Percentiles rank a stretch among this genome's conserved stretches.
Evolutionary conservation across 2,113 vertebrate genomes (phyloP).

Genomic region (Microcebus ravelobensis): DNA sequence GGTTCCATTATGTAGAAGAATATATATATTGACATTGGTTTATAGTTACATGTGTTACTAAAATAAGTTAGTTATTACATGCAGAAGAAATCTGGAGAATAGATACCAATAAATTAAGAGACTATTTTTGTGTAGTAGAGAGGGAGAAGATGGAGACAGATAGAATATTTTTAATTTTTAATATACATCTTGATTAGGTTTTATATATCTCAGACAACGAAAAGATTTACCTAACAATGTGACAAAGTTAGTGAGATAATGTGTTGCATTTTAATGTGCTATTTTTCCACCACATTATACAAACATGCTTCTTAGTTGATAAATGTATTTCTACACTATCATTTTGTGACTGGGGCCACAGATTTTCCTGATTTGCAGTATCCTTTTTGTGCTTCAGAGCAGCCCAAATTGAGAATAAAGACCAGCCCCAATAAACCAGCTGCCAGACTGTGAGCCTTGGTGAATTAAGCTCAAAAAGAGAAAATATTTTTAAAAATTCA

Average conservation of each 20-base stretch:
- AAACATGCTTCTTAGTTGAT: background rate
- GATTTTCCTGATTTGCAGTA: background rate
- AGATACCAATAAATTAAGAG: background rate
- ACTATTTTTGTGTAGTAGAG: background rate
- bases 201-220: background rate
- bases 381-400: constrained; percentile 42
- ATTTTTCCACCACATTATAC: background rate
- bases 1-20: background rate
- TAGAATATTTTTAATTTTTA: background rate
- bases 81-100: background rate
- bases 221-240: background rate
- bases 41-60: background rate
- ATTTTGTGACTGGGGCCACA: background rate
- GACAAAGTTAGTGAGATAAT: background rate
- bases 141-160: background rate
- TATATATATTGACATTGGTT: background rate
- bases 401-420: background rate
- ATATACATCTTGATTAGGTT: background rate
- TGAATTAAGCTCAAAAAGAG: background rate
- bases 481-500: background rate
- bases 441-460: background rate
- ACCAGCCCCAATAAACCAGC: background rate
- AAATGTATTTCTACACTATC: background rate
- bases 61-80: background rate
- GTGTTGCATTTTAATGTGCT: background rate